phyloP scores from a whole-genome alignment of 2,113 vertebrate genomes.

The Lepus timidus region DNA sequence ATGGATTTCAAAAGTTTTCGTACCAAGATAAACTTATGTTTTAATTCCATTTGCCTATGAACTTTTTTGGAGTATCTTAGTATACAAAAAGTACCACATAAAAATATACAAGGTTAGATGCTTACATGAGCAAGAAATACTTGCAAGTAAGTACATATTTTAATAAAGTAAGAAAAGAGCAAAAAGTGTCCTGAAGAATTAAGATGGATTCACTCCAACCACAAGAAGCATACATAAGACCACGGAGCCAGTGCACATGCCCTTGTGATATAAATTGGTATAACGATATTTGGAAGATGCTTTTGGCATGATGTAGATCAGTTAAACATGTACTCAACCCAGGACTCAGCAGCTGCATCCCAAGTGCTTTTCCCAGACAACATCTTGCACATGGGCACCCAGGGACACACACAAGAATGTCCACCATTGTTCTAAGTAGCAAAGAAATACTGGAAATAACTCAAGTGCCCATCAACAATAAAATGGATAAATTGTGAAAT shows the following conservation, averaged over 20 bases:
- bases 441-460: constrained; percentile 30
- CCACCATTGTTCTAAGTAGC: not conserved
- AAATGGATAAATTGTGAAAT: not conserved
- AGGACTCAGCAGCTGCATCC: not conserved
- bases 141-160: not conserved
- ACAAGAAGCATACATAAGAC: too few species aligned
- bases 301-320: not conserved
- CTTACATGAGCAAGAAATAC: not conserved
- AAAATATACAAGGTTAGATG: not conserved
- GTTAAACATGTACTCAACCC: not conserved
- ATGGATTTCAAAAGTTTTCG: too few species aligned
- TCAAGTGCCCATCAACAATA: not conserved
- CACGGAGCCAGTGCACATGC: not conserved
- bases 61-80: too few species aligned
- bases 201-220: not conserved
- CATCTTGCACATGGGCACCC: not conserved
- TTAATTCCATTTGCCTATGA: too few species aligned
- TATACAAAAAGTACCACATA: not conserved
- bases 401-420: not conserved
- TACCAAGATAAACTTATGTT: too few species aligned
- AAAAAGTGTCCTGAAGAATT: constrained; percentile 1
- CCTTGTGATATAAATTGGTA: not conserved
- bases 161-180: constrained; percentile 3
- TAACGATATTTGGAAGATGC: not conserved
- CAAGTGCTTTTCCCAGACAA: not conserved